Conservation (phyloP, 1,140 invertebrate genomes). For the Conus ventricosus region DNA sequence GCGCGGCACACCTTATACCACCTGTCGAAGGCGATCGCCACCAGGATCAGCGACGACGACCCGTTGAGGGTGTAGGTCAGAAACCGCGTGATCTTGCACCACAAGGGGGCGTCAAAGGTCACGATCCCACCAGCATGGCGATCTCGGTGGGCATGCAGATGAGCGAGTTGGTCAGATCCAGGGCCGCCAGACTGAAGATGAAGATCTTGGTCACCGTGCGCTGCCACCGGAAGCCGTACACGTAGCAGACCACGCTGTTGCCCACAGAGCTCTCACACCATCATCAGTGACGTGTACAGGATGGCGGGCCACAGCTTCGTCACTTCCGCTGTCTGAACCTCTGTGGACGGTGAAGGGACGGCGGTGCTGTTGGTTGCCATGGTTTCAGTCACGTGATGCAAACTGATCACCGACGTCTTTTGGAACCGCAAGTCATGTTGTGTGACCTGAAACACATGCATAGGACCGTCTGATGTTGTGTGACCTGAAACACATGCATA, state of each 20-base stretch:
- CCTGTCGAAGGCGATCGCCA: conserved; percentile 63
- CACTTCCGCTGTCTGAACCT: neutral
- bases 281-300: conserved; percentile 47
- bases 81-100: conserved; percentile 63
- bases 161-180: conserved; percentile 61
- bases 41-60: conserved; percentile 53
- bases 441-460: neutral
- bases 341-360: neutral
- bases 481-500: neutral
- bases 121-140: conserved; percentile 51
- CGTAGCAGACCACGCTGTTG: conserved; percentile 58
- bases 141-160: conserved; percentile 64
- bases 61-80: conserved; percentile 58
- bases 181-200: conserved; percentile 58
- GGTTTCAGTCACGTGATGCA: neutral
- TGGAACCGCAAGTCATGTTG: neutral
- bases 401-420: too few species aligned
- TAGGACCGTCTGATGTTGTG: neutral
- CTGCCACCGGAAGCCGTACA: conserved; percentile 58
- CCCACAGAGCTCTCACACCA: conserved; percentile 57
- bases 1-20: conserved; percentile 63
- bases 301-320: conserved; percentile 49
- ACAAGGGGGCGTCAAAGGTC: conserved; percentile 53
- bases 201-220: conserved; percentile 62
- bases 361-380: neutral